These are phyloP conservation scores for Drosophila equinoxialis DNA, from an alignment of 1,140 invertebrate genomes.

Conservation along the genomic window DNA sequence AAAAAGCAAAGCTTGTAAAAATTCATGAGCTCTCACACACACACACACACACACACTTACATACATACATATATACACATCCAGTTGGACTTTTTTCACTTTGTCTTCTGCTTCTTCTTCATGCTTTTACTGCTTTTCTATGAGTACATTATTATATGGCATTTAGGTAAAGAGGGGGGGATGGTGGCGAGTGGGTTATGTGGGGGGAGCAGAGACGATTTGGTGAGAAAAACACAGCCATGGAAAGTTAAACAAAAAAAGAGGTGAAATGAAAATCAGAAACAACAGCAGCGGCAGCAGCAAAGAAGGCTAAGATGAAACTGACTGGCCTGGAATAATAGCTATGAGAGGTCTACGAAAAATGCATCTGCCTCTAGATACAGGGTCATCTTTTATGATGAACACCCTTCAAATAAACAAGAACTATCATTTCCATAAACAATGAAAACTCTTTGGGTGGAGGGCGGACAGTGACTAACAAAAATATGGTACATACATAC, in stretches of 20 bases:
- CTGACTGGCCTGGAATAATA: not conserved
- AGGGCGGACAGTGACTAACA: no score
- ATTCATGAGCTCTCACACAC: conserved; percentile 32
- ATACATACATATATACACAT: conserved; percentile 3
- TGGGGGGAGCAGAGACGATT: not conserved
- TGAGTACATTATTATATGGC: conserved; percentile 8
- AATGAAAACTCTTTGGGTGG: no score
- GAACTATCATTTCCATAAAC: no score
- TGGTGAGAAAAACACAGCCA: conserved; percentile 9
- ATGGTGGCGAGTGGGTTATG: not conserved
- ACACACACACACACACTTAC: not conserved
- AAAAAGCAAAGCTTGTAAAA: conserved; percentile 64
- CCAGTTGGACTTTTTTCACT: conserved; percentile 3
- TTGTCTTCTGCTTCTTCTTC: conserved; percentile 3
- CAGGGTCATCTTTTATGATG: not conserved
- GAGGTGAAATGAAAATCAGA: conserved; percentile 13
- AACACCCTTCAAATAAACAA: no score
- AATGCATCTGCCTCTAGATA: not conserved
- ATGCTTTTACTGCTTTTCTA: conserved; percentile 3
- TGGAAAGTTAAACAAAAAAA: conserved; percentile 19
- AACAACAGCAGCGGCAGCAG: conserved; percentile 13
- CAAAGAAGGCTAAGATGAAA: not conserved
- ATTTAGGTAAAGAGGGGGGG: not conserved
- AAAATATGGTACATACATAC: no score
- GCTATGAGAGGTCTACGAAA: not conserved